Percentiles rank a stretch among this genome's conserved stretches.
These are phyloP conservation scores for Trichechus manatus DNA, from an alignment of 2,113 vertebrate genomes.

Conservation along the genomic window DNA sequence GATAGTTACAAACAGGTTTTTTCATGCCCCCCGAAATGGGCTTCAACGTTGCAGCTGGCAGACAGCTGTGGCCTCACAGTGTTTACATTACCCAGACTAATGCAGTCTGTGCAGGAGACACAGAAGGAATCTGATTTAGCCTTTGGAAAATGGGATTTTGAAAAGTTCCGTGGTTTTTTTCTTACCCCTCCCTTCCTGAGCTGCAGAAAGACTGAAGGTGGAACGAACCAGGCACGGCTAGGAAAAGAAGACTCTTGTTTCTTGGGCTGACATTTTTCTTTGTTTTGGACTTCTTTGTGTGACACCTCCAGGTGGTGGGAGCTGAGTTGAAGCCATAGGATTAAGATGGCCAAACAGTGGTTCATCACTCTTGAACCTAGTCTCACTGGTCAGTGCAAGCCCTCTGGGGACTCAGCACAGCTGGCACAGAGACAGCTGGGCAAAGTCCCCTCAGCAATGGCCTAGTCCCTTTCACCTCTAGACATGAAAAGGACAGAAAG, in stretches of 20 bases:
- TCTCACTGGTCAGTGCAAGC: slow-evolving; percentile 2
- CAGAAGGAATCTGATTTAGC: slow-evolving; percentile 82
- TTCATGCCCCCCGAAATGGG: slow-evolving; percentile 83
- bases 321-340: slow-evolving; percentile 51
- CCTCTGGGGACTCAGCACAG: slow-evolving; percentile 59
- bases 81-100: slow-evolving; percentile 84
- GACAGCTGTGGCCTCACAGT: slow-evolving; percentile 82
- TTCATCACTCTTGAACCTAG: slow-evolving; percentile 22
- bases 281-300: slow-evolving; percentile 73
- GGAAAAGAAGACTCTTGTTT: slow-evolving; percentile 65
- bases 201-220: slow-evolving; percentile 66
- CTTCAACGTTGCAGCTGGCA: slow-evolving; percentile 82
- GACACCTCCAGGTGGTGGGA: slow-evolving; percentile 77
- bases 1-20: slow-evolving; percentile 84
- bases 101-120: slow-evolving; percentile 77
- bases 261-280: slow-evolving; percentile 48
- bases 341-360: slow-evolving; percentile 50
- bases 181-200: slow-evolving; percentile 28
- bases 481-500: slow-evolving; percentile 48
- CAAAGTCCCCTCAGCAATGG: not conserved
- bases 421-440: slow-evolving; percentile 70
- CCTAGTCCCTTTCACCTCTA: slow-evolving; percentile 39
- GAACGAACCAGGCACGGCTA: slow-evolving; percentile 62
- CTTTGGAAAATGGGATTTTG: slow-evolving; percentile 82
- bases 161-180: slow-evolving; percentile 77